These are phyloP conservation scores for Hylaeus anthracinus DNA, from an alignment of 1,140 invertebrate species.

Conservation along the genomic window DNA sequence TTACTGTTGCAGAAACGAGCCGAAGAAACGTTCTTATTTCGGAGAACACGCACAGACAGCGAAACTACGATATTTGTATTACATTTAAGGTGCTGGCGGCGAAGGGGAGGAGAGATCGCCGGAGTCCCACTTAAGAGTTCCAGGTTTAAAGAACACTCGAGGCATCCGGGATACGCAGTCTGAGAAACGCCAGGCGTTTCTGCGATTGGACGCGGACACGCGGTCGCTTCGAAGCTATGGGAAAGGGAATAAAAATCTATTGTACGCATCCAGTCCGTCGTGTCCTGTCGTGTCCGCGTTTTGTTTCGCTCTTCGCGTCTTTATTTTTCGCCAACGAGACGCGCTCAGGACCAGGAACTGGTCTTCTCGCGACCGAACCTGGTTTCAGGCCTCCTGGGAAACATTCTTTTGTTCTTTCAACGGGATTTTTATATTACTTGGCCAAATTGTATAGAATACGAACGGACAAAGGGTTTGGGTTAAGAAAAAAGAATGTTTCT, in stretches of 20 bases:
- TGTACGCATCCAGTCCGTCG: conserved; percentile 11
- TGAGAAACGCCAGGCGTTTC: conserved; percentile 19
- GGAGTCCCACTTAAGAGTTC: conserved; percentile 29
- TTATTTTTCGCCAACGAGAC: background rate
- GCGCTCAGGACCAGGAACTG: background rate
- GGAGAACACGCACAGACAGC: background rate
- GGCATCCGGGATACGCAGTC: conserved; percentile 4
- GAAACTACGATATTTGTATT: background rate
- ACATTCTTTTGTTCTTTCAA: background rate
- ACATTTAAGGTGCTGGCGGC: background rate
- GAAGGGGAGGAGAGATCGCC: conserved; percentile 2
- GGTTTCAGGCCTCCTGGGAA: too few relatives aligned
- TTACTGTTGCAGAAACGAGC: too few relatives aligned
- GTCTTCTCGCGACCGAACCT: background rate
- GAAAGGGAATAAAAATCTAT: conserved; percentile 47
- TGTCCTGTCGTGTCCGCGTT: conserved; percentile 10
- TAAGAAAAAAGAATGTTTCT: too few relatives aligned
- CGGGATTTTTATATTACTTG: too few relatives aligned
- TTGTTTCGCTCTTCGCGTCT: conserved; percentile 29
- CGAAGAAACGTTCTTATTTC: background rate
- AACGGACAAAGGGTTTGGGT: too few relatives aligned
- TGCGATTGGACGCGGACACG: conserved; percentile 17
- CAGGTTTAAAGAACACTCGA: conserved; percentile 15
- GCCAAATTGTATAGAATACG: too few relatives aligned
- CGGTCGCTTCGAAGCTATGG: conserved; percentile 1